These are phyloP conservation scores for Ostrea denselamellosa DNA, from an alignment of 1,140 invertebrate species.

Conservation along the genomic window DNA sequence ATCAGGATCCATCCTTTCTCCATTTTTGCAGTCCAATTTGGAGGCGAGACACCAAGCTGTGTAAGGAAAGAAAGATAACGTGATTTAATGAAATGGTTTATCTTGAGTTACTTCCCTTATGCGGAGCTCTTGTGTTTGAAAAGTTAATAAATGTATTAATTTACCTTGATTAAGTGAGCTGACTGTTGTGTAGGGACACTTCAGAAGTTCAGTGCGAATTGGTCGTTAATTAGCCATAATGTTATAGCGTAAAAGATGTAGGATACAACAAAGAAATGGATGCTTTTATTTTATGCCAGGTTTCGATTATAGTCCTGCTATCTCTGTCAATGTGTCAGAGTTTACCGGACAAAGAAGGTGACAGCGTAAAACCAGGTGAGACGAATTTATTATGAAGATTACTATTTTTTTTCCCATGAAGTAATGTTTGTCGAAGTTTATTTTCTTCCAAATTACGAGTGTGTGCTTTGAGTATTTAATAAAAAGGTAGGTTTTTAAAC, in stretches of 20 bases:
- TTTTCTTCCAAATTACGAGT: too few species aligned
- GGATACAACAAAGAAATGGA: background rate
- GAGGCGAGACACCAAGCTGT: too few species aligned
- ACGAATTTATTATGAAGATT: slow-evolving; percentile 27
- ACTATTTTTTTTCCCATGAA: too few species aligned
- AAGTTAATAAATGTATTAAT: background rate
- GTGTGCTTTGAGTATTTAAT: too few species aligned
- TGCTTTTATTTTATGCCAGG: background rate
- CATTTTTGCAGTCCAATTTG: too few species aligned
- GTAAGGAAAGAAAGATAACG: too few species aligned
- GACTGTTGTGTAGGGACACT: background rate
- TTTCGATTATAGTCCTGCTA: background rate
- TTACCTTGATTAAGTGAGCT: slow-evolving; percentile 19
- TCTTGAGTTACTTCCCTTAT: background rate
- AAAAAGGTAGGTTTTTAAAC: too few species aligned
- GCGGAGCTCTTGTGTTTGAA: background rate
- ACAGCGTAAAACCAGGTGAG: background rate
- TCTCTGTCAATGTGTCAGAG: background rate
- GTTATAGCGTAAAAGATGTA: background rate
- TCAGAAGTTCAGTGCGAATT: background rate
- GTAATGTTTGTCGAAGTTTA: too few species aligned
- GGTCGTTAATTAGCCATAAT: background rate
- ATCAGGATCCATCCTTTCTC: too few species aligned
- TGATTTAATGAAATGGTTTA: too few species aligned
- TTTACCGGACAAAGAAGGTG: slow-evolving; percentile 8